These are phyloP conservation scores for Drosophila buzzatii DNA, from an alignment of 2,888 invertebrate species.

Conservation along the genomic window DNA sequence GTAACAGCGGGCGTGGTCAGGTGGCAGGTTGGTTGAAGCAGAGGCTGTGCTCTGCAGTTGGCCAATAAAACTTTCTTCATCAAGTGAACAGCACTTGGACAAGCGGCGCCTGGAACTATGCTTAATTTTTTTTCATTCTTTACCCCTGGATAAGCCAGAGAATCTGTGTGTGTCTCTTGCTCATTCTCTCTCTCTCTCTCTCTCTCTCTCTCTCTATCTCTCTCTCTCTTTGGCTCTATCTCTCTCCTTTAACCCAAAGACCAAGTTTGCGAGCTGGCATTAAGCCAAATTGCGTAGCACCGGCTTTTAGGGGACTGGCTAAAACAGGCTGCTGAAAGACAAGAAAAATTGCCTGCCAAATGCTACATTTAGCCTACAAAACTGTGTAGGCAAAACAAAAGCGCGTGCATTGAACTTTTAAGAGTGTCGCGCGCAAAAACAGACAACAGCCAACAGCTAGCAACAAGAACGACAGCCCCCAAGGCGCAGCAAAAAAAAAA, in stretches of 20 bases:
- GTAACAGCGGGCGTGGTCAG: slow-evolving; percentile 9
- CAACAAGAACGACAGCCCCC: slow-evolving; percentile 15
- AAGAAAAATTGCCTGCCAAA: slow-evolving; percentile 48
- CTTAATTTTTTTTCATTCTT: slow-evolving; percentile 58
- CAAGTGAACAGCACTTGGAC: slow-evolving; percentile 68
- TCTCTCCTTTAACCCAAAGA: slow-evolving; percentile 72
- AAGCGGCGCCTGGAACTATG: slow-evolving; percentile 68
- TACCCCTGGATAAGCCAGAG: slow-evolving; percentile 32
- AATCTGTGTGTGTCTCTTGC: background rate
- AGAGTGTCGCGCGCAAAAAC: slow-evolving; percentile 35
- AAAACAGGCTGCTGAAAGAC: slow-evolving; percentile 49
- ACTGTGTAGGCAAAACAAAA: slow-evolving; percentile 63
- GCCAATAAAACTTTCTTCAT: slow-evolving; percentile 80
- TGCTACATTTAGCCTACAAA: slow-evolving; percentile 66
- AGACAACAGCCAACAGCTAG: slow-evolving; percentile 11
- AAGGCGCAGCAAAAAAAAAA: slow-evolving; percentile 19
- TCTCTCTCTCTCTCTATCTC: background rate
- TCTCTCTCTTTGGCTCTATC: slow-evolving; percentile 5
- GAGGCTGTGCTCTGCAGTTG: slow-evolving; percentile 18
- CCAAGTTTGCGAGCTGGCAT: slow-evolving; percentile 73
- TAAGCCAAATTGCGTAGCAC: slow-evolving; percentile 55
- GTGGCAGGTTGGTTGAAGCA: background rate
- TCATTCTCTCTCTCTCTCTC: slow-evolving; percentile 2
- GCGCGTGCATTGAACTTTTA: slow-evolving; percentile 73
- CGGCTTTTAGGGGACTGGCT: slow-evolving; percentile 31